Conservation (phyloP, 2,113 vertebrate genomes). For the Girardinichthys multiradiatus region DNA sequence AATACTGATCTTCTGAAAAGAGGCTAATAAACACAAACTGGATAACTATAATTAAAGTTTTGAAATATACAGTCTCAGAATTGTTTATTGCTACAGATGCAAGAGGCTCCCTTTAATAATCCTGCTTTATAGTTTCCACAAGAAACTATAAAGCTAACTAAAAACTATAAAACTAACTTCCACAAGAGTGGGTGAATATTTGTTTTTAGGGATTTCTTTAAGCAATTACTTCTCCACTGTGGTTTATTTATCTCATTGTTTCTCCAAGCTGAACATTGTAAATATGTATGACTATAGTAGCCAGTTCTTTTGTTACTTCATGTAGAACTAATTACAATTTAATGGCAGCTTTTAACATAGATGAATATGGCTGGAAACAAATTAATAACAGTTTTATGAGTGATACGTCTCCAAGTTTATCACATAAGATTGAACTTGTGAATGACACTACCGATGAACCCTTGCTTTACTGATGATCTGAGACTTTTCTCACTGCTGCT, state of each 20-base stretch:
- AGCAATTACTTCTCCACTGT: constrained; percentile 59
- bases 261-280: constrained; percentile 63
- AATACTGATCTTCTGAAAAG: neutral
- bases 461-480: neutral
- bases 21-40: neutral
- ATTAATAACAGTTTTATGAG: constrained; percentile 61
- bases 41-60: constrained; percentile 35
- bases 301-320: constrained; percentile 65
- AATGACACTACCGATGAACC: constrained; percentile 5
- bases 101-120: constrained; percentile 50
- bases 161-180: too few relatives aligned
- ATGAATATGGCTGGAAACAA: constrained; percentile 54
- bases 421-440: constrained; percentile 35
- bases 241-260: constrained; percentile 62
- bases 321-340: constrained; percentile 77
- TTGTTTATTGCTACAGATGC: constrained; percentile 43
- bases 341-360: constrained; percentile 67
- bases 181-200: constrained; percentile 48
- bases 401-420: constrained; percentile 60
- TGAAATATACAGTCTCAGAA: constrained; percentile 27
- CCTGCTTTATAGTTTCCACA: constrained; percentile 51
- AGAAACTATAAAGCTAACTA: too few relatives aligned
- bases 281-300: constrained; percentile 74
- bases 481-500: constrained; percentile 6
- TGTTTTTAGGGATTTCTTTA: constrained; percentile 26